These are phyloP conservation scores for Cacatua alba DNA, from an alignment of 2,113 vertebrate genomes.

Conservation along the genomic window DNA sequence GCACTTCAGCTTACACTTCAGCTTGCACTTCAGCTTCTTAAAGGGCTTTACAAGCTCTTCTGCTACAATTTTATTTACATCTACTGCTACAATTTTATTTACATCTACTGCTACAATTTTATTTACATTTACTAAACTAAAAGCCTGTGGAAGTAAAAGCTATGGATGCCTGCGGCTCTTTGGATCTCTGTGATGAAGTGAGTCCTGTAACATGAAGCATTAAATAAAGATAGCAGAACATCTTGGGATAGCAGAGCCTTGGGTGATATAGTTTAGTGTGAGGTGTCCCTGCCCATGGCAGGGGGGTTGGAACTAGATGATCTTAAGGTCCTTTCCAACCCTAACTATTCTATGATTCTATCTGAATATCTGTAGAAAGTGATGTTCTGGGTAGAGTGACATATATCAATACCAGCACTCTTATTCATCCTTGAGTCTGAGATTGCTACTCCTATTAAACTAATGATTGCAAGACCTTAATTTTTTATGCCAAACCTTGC, in stretches of 20 bases:
- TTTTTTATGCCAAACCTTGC: neutral
- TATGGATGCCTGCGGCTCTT: neutral
- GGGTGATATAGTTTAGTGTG: no score
- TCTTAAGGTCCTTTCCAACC: no score
- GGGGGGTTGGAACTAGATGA: no score
- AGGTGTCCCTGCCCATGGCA: no score
- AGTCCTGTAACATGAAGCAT: neutral
- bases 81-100: neutral
- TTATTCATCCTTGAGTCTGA: neutral
- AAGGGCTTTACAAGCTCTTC: neutral
- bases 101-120: neutral
- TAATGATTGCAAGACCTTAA: neutral
- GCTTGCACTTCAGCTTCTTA: neutral
- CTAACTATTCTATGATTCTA: no score
- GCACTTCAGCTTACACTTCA: neutral
- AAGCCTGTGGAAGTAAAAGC: neutral
- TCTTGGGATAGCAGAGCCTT: no score
- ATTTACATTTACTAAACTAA: neutral
- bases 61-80: neutral
- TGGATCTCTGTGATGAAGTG: neutral
- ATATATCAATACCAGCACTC: neutral
- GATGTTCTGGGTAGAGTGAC: neutral
- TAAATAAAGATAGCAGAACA: neutral
- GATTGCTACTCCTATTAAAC: neutral
- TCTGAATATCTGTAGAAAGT: neutral